Conservation (phyloP, 2,113 vertebrate genomes). For the Dicaeum eximium region DNA sequence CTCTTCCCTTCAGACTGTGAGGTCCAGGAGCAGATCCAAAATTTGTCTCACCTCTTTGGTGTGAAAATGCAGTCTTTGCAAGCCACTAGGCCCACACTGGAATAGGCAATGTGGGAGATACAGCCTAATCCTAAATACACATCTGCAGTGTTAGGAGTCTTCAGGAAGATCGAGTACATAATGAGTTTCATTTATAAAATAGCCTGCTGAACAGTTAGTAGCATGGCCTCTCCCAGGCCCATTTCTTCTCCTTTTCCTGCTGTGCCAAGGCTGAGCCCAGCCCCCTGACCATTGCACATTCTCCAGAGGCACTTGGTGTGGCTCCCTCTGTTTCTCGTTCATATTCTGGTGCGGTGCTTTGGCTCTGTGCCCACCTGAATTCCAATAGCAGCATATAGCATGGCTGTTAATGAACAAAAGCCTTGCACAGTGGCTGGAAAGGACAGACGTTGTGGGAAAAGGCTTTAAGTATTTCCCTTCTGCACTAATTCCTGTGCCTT, state of each 20-base stretch:
- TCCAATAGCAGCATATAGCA: background rate
- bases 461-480: background rate
- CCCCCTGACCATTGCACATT: background rate
- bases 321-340: background rate
- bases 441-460: background rate
- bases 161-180: background rate
- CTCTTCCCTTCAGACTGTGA: background rate
- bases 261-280: background rate
- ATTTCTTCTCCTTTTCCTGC: background rate
- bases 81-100: background rate
- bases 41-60: background rate
- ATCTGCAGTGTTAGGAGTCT: background rate
- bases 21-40: background rate
- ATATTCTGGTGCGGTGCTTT: background rate
- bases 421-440: background rate
- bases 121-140: background rate
- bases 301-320: background rate
- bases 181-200: background rate
- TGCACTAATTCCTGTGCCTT: background rate
- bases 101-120: background rate
- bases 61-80: background rate
- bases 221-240: background rate
- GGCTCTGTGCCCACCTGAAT: background rate
- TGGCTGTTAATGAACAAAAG: background rate
- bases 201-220: background rate